phyloP scores from a whole-genome alignment of 2,888 invertebrate species.

The Idaea biselata region DNA sequence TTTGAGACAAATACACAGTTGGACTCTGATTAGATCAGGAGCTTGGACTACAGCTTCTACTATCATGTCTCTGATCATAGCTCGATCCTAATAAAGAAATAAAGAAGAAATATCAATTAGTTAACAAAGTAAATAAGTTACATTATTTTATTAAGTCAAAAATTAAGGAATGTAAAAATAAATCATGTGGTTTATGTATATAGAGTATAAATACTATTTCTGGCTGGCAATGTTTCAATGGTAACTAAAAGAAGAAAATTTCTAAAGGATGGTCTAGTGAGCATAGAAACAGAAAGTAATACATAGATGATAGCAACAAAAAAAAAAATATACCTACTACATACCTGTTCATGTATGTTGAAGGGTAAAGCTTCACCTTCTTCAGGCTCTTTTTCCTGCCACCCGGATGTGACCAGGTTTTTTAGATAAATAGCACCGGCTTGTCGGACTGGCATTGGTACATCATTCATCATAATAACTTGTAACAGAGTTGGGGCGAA shows the following conservation, averaged over 20 bases:
- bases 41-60: slow-evolving; percentile 98
- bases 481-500: slow-evolving; percentile 96
- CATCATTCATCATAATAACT: slow-evolving; percentile 94
- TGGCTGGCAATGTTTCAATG: too few relatives aligned
- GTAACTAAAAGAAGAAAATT: too few relatives aligned
- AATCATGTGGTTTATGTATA: too few relatives aligned
- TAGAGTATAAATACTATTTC: too few relatives aligned
- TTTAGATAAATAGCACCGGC: slow-evolving; percentile 98
- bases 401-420: slow-evolving; percentile 93
- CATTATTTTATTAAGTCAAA: too few relatives aligned
- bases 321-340: not conserved
- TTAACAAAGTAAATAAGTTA: too few relatives aligned
- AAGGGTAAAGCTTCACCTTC: slow-evolving; percentile 88
- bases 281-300: too few relatives aligned
- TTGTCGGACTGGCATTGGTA: slow-evolving; percentile 95
- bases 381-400: slow-evolving; percentile 91
- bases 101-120: not conserved
- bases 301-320: too few relatives aligned
- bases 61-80: slow-evolving; percentile 94
- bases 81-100: slow-evolving; percentile 82
- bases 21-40: slow-evolving; percentile 93
- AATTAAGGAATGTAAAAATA: too few relatives aligned
- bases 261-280: too few relatives aligned
- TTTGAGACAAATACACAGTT: slow-evolving; percentile 95
- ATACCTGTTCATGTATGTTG: slow-evolving; percentile 92